A percentile compares a stretch with the other conserved stretches of the same genome.
phyloP scores from a whole-genome alignment of 1,140 invertebrate genomes.

The Heliconius hermathena region DNA sequence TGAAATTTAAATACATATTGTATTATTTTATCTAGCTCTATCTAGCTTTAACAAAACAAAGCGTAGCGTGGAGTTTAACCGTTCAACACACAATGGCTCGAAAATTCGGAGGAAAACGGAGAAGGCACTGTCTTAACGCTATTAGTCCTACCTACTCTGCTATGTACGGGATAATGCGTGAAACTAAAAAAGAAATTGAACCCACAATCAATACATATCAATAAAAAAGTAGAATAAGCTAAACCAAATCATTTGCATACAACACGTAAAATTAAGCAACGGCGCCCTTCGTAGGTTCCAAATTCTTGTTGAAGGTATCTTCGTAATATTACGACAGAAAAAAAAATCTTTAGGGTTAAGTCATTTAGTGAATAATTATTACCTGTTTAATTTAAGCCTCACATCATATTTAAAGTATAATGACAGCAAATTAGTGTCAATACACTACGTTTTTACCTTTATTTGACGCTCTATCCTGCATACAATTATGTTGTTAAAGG shows the following conservation, averaged over 20 bases:
- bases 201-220: background rate
- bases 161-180: background rate
- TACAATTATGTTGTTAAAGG: background rate
- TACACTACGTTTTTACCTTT: background rate
- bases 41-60: too few relatives aligned
- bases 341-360: background rate
- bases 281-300: background rate
- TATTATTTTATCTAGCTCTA: too few relatives aligned
- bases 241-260: background rate
- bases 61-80: background rate
- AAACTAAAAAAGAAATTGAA: background rate
- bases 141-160: background rate
- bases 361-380: slow-evolving; percentile 4
- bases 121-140: too few relatives aligned
- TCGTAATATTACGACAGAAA: background rate
- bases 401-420: background rate
- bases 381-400: background rate
- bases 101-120: background rate
- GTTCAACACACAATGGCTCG: background rate
- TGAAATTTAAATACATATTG: too few relatives aligned
- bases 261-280: background rate
- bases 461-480: background rate
- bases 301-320: background rate
- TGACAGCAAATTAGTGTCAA: background rate
- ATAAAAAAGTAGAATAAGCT: background rate